A percentile compares a stretch with the other conserved stretches of the same genome.
Conservation (phyloP, 2,888 invertebrate genomes). For the Onchidella celtica region DNA sequence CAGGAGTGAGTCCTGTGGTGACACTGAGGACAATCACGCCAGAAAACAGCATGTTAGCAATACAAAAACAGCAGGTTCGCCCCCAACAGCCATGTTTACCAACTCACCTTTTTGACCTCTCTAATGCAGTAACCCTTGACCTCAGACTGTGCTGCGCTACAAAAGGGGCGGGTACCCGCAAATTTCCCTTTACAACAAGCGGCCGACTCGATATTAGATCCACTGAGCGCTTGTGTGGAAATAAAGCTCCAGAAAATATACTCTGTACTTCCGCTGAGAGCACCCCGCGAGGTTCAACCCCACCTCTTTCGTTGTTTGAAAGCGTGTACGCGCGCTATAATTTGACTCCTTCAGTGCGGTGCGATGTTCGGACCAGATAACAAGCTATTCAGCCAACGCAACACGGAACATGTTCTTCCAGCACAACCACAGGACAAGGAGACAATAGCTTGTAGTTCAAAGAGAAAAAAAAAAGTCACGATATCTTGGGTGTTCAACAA, state of each 20-base stretch:
- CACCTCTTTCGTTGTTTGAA: background rate
- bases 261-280: background rate
- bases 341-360: background rate
- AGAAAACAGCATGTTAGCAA: constrained; percentile 2
- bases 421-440: background rate
- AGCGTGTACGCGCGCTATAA: background rate
- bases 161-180: background rate
- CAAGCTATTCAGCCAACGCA: background rate
- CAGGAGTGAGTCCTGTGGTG: too few relatives aligned
- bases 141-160: background rate
- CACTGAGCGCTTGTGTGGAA: background rate
- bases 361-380: background rate
- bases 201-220: background rate
- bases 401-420: background rate
- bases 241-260: background rate
- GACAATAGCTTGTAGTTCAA: background rate
- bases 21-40: too few relatives aligned
- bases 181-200: background rate
- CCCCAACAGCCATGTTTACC: background rate
- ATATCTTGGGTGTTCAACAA: background rate
- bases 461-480: background rate
- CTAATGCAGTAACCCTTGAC: constrained; percentile 26
- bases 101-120: constrained; percentile 12
- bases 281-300: background rate
- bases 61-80: background rate